phyloP scores from a whole-genome alignment of 2,797 vertebrate genomes.

The Melopsittacus undulatus region DNA sequence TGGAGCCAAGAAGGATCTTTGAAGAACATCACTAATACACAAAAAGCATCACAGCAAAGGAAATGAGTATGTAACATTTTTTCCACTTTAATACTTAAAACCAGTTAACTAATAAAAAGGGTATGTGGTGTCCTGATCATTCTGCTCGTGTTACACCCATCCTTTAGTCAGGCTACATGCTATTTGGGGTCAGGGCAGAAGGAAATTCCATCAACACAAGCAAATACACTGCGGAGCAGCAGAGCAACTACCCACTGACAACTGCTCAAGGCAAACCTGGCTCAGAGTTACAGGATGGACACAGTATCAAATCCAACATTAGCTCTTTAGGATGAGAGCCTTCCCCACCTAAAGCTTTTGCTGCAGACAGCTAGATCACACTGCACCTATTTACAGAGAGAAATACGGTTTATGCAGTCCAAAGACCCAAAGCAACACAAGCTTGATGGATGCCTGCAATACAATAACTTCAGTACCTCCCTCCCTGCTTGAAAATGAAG shows the following conservation, averaged over 20 bases:
- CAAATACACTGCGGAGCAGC: background rate
- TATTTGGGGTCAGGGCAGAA: background rate
- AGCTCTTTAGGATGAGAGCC: background rate
- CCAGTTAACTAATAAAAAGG: background rate
- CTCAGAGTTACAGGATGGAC: background rate
- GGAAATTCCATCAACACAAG: background rate
- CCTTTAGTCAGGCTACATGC: background rate
- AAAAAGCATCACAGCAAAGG: background rate
- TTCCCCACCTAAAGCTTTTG: background rate
- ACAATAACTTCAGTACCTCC: background rate
- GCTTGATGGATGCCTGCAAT: background rate
- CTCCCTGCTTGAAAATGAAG: background rate
- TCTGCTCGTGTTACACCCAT: background rate
- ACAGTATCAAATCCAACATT: background rate
- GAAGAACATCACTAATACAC: background rate
- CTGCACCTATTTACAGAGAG: background rate
- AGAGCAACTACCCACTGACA: background rate
- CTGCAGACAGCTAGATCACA: conserved; percentile 1
- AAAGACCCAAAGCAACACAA: background rate
- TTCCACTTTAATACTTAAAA: background rate
- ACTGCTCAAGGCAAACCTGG: background rate
- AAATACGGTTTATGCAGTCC: background rate
- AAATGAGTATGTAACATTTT: background rate
- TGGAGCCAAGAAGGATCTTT: background rate
- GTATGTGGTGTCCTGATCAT: background rate